Base-by-base conservation (phyloP, 2,113 vertebrate species). In the Equus quagga region DNA sequence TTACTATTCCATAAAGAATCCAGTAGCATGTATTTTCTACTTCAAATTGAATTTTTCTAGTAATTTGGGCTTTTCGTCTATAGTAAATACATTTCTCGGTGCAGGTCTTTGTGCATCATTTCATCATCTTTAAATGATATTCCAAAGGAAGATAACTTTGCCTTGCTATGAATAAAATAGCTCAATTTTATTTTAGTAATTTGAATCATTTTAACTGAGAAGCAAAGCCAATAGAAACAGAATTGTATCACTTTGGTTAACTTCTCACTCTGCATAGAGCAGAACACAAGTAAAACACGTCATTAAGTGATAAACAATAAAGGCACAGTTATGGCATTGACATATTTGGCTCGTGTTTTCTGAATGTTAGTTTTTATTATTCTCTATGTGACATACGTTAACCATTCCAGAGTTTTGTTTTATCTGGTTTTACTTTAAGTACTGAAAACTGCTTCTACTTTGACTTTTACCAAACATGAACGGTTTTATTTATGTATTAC, bases 11-110 rank as follows among this genome's bases (percentile, higher is more conserved):
- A 49, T 87, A 94, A 95, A 80, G 83, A 94, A 90, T 90, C 80
- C 41, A 87, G 70, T 76, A 76, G n/a, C 54, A 21, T 93, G 95
- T 94, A 86, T 97, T 96, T 94, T 93, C 93, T 85, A 91, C 78
- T 97, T 75, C 85, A 93, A 97, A 98, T 97, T 96, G 95, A 95
- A 97, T 98, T 96, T 97, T 96, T 93, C 85, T 98, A 72, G 95
- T 96, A 96, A 98, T 97, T 96, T 94, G 78, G 70, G 49, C 23
- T 94, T 94, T 96, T 97, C 23, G 0, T 93, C 73, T 85, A 33
- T 73, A 95, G 84, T 97, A 94, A 97, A 97, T 93, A 97, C 21
- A 96, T 95, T 97, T 97, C 72, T 93, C 82, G 89, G 91, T 73
- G 54, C 56, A 89, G 49, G 41, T 64, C 81, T 91, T 96, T 31